These are phyloP conservation scores for Protobothrops mucrosquamatus DNA, from an alignment of 2,113 vertebrate genomes.

Conservation along the genomic window DNA sequence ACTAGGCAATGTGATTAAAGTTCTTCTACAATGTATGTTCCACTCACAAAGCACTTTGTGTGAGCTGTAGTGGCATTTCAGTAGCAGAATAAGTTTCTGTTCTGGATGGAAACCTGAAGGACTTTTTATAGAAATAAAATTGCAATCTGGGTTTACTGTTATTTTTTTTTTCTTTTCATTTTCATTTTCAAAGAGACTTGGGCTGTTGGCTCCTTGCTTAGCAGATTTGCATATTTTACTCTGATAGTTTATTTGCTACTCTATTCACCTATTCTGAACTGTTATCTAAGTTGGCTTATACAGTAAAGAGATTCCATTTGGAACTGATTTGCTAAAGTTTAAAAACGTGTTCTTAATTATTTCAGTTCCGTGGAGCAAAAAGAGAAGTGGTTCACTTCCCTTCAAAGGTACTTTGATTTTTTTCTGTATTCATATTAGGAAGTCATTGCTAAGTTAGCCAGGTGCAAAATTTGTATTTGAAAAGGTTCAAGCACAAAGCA, in stretches of 20 bases:
- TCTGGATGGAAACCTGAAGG: not conserved
- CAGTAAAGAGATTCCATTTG: not conserved
- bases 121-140: not conserved
- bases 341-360: conserved; percentile 48
- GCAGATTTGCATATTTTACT: not conserved
- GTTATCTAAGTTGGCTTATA: not conserved
- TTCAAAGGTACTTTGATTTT: conserved; percentile 81
- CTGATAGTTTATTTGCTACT: not conserved
- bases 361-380: conserved; percentile 86
- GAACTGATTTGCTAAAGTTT: not conserved
- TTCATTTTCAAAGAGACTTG: not conserved
- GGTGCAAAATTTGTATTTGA: not conserved
- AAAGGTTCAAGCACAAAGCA: not conserved
- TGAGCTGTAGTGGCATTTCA: conserved; percentile 15
- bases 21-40: conserved; percentile 11
- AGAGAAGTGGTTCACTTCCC: conserved; percentile 86
- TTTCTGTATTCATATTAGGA: not conserved
- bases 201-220: not conserved
- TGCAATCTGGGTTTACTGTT: not conserved
- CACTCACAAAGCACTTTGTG: not conserved
- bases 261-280: not conserved
- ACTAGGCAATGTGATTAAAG: not conserved
- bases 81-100: not conserved
- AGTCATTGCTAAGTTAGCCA: not conserved
- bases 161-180: not conserved